These are phyloP conservation scores for Chrysolophus pictus DNA, from an alignment of 2,797 vertebrate genomes.

Conservation along the genomic window DNA sequence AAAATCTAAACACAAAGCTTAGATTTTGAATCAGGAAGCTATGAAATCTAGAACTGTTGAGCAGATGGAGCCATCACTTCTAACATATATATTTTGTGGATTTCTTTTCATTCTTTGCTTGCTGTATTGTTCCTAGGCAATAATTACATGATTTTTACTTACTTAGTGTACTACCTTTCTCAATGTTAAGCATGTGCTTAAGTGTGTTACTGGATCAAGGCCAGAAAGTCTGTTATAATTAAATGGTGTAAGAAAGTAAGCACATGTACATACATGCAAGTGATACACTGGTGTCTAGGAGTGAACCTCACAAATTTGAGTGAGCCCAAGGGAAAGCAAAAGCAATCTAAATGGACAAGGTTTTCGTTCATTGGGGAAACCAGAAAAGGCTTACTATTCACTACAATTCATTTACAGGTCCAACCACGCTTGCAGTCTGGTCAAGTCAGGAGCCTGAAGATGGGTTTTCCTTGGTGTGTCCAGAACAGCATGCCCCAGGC, in stretches of 20 bases:
- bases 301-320: background rate
- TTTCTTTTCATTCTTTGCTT: background rate
- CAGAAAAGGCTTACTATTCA: background rate
- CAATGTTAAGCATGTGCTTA: background rate
- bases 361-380: background rate
- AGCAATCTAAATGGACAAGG: background rate
- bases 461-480: background rate
- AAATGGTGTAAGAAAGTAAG: rapidly evolving
- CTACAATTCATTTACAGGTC: rapidly evolving
- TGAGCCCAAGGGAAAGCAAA: background rate
- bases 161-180: background rate
- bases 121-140: background rate
- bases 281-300: background rate
- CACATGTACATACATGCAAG: rapidly evolving
- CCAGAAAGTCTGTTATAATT: background rate
- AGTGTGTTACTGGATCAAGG: background rate
- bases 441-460: rapidly evolving
- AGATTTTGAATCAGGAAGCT: rapidly evolving
- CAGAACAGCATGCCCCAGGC: rapidly evolving
- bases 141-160: background rate
- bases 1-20: background rate
- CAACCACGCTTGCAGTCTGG: rapidly evolving
- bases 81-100: background rate
- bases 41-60: background rate
- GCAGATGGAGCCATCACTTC: background rate